These are phyloP conservation scores for Diabrotica virgifera DNA, from an alignment of 1,140 invertebrate species.

Conservation along the genomic window DNA sequence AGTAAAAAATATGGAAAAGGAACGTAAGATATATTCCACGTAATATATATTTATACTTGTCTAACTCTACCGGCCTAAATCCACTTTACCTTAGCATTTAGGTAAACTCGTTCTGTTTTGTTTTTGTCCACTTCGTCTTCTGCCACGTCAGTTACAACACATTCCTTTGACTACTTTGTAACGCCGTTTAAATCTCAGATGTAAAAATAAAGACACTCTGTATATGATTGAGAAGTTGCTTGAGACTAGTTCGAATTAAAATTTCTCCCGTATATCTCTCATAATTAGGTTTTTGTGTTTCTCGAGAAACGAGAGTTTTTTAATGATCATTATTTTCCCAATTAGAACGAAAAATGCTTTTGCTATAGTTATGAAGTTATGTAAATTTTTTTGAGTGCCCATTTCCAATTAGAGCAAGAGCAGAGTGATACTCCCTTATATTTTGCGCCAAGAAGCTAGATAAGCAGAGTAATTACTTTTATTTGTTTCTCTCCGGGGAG, in stretches of 20 bases:
- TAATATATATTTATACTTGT: no score
- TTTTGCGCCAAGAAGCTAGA: neutral
- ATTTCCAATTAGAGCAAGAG: neutral
- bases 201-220: neutral
- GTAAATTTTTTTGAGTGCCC: slow-evolving; percentile 2
- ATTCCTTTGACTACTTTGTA: no score
- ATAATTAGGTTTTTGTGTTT: slow-evolving; percentile 3
- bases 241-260: neutral
- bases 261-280: neutral
- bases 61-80: no score
- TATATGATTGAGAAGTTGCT: neutral
- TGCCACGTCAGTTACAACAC: no score
- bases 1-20: no score
- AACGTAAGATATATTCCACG: no score
- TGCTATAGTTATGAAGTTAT: neutral
- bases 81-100: no score
- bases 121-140: no score
- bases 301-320: slow-evolving; percentile 2
- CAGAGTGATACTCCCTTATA: neutral
- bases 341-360: neutral
- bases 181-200: no score
- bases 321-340: slow-evolving; percentile 3
- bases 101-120: no score
- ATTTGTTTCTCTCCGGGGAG: neutral
- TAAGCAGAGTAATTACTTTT: slow-evolving; percentile 3